Evolutionary conservation across 2,888 invertebrate species (phyloP).

Genomic region (Schrankia costaestrigalis): DNA sequence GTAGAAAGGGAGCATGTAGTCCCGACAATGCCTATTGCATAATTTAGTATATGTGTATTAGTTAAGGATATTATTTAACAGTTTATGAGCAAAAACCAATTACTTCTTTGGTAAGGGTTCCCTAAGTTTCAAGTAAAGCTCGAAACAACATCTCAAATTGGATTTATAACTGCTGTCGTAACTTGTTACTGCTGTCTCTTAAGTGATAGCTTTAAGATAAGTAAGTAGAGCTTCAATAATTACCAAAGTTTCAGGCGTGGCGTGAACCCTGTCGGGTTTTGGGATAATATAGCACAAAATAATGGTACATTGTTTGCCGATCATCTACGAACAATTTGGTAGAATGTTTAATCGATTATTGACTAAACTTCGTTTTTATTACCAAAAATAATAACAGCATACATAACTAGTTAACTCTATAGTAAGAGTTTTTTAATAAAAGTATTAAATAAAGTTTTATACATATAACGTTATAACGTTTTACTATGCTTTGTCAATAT

Average conservation of each 20-base stretch:
- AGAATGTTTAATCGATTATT: slow-evolving; percentile 17
- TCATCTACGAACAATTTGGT: slow-evolving; percentile 17
- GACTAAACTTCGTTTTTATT: no score
- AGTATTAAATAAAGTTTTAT: no score
- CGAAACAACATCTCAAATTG: slow-evolving; percentile 19
- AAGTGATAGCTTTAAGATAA: slow-evolving; percentile 32
- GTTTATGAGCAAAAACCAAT: no score
- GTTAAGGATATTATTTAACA: no score
- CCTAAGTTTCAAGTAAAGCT: slow-evolving; percentile 14
- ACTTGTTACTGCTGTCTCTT: slow-evolving; percentile 27
- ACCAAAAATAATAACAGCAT: no score
- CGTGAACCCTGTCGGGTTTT: slow-evolving; percentile 20
- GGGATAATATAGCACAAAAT: slow-evolving; percentile 25
- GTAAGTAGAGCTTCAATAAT: slow-evolving; percentile 30
- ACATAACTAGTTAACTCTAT: no score
- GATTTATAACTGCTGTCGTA: slow-evolving; percentile 29
- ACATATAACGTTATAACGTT: no score
- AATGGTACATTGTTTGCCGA: slow-evolving; percentile 26
- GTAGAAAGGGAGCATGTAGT: no score
- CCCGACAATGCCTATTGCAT: no score
- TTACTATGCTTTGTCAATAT: no score
- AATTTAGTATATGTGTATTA: no score
- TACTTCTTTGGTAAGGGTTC: slow-evolving; percentile 12
- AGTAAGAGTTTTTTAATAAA: no score
- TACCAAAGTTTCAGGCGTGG: slow-evolving; percentile 30